phyloP scores from a whole-genome alignment of 2,888 invertebrate genomes.

The Euplagia quadripunctaria region DNA sequence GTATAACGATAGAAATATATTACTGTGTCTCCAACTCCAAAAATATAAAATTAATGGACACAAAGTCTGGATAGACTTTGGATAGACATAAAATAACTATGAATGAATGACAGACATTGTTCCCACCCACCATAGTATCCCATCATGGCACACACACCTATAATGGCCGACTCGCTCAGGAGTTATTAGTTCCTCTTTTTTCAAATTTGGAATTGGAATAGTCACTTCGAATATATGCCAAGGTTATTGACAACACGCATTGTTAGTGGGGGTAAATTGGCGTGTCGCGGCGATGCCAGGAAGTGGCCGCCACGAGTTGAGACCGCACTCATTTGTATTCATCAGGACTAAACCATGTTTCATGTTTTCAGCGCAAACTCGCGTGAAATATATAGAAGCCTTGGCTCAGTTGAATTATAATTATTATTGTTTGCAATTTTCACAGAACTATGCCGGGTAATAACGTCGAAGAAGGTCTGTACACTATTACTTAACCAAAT shows the following conservation, averaged over 20 bases:
- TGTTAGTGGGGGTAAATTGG: conserved; percentile 32
- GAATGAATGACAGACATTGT: not conserved
- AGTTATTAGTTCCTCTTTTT: not conserved
- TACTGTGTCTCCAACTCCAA: not conserved
- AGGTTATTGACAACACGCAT: conserved; percentile 54
- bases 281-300: conserved; percentile 32
- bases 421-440: conserved; percentile 39
- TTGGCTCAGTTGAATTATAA: conserved; percentile 33
- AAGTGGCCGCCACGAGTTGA: conserved; percentile 36
- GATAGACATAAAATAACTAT: not conserved
- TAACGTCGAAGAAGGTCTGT: conserved; percentile 4
- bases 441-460: conserved; percentile 27
- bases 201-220: too few species aligned
- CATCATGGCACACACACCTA: too few species aligned
- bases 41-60: not conserved
- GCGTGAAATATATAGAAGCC: conserved; percentile 37
- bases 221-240: conserved; percentile 57
- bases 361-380: conserved; percentile 42
- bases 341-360: conserved; percentile 50
- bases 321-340: conserved; percentile 59
- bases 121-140: not conserved
- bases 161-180: not conserved
- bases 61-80: too few species aligned
- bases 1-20: not conserved
- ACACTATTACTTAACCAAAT: conserved; percentile 16